Evolutionary conservation across 1,140 invertebrate genomes (phyloP), one percentile per base, ranked within the genome.

Genomic region (Bombus pyrosoma): DNA sequence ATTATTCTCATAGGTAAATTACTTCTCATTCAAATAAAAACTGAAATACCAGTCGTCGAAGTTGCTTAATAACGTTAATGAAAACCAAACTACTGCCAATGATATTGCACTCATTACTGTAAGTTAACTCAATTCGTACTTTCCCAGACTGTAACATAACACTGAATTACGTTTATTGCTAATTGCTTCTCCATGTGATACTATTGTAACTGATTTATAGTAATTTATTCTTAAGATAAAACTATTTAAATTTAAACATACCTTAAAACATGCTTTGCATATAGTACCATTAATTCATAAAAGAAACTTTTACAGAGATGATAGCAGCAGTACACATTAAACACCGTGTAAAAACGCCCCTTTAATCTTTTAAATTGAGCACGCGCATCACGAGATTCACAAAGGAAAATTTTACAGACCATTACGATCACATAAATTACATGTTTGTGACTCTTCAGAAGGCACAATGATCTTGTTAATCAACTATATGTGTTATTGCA

Each of bases 61-160:
- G 43, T 57, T 75, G 18, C 18, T 75, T 34, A 75, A 75, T n/a
- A 22, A 37, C n/a, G 43, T 75, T 57, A 53, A 75, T 75, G 43
- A 75, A 75, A 75, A 75, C 43, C 25, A 22, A 34, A 25, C 47
- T n/a, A 22, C 13, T 53, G 18, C 43, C 73, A 53, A 34, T 53
- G 41, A 74, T 74, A 75, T 75, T 57, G 43, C 34, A 10, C 43
- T 57, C 43, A 34, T 75, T 75, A 57, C 32, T 13, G 22, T 25
- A 1, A 37, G 32, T 18, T 53, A 57, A 57, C 73, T 75, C 18
- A 13, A 18, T 57, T 53, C 73, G 18, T 57, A 75, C 47, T 57
- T 75, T 37, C 8, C 73, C 8, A 22, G 12, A 37, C 3, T 75
- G 3, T 37, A 15, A 3, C 22, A 8, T 28, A 71, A 71, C 13